Base-by-base conservation (phyloP, 2,113 vertebrate species). In the Grallaria varia region DNA sequence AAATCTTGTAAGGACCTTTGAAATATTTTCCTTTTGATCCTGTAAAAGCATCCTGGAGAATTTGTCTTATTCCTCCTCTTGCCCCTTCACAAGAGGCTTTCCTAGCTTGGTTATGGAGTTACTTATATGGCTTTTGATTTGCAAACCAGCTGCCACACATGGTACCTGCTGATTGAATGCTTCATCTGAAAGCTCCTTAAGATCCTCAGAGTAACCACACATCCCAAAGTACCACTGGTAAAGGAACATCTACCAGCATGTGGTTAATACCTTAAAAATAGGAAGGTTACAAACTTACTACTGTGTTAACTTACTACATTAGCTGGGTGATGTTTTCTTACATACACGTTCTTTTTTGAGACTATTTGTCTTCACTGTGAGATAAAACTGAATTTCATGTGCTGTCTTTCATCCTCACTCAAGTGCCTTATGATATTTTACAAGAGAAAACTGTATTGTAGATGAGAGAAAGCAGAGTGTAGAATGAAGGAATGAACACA, bases 171-270 rank as follows among this genome's bases (percentile, higher is more conserved):
- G 90, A 86, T 25, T 80, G 64, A 97, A 68, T 78, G 31, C 62
- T 93, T 95, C 75, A 45, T 83, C 55, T 87, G 77, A 77, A 93
- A 91, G 68, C 52, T 19, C 84, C 76, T 94, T 95, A 91, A 90
- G 79, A 87, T 93, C 94, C 84, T 91, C 79, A 94, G 49, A 76
- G 66, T 80, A 94, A 95, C 92, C 90, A 96, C 87, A 94, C 82
- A 81, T 92, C 85, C 89, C 68, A 84, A 63, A 93, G 93, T 87
- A 89, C 64, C 73, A 71, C 67, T 95, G 71, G 68, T 93, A 83
- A 67, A 94, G 78, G 58, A 94, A 94, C 58, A 78, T 67, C 84
- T 89, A 92, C 62, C 62, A 40, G 28, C 77, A 47, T 96, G 94
- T 90, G 90, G 75, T 94, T 96, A 88, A 80, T 96, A 62, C 23